Percentiles rank a stretch among this genome's conserved stretches.
phyloP scores from a whole-genome alignment of 2,888 invertebrate genomes.

The Caenorhabditis sinica region DNA sequence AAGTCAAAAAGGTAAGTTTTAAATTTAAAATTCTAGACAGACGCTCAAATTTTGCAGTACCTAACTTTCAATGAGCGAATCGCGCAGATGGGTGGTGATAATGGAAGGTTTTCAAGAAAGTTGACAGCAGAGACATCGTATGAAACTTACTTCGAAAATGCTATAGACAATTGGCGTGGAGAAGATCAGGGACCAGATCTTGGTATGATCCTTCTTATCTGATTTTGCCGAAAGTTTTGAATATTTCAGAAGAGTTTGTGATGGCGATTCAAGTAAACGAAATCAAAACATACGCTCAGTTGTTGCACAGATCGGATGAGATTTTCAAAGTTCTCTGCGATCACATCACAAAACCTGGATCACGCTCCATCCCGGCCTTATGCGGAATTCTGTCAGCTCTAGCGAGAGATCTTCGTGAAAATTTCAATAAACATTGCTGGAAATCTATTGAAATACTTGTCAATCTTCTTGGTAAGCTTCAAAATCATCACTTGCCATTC shows the following conservation, averaged over 20 bases:
- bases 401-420: conserved; percentile 75
- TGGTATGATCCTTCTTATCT: conserved; percentile 19
- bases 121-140: conserved; percentile 51
- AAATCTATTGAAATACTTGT: conserved; percentile 69
- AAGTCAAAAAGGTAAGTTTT: conserved; percentile 45
- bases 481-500: too few species aligned
- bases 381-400: conserved; percentile 75
- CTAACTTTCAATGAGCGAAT: conserved; percentile 68
- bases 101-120: conserved; percentile 63
- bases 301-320: conserved; percentile 87
- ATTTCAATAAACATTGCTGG: conserved; percentile 76
- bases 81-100: conserved; percentile 70
- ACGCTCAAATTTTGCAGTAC: conserved; percentile 51
- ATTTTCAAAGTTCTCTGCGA: conserved; percentile 87
- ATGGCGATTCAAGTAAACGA: conserved; percentile 88
- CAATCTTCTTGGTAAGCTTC: conserved; percentile 63
- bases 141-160: conserved; percentile 65
- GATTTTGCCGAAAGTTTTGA: not conserved
- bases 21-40: not conserved
- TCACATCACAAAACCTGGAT: conserved; percentile 88
- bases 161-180: conserved; percentile 54
- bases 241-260: conserved; percentile 87
- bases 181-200: conserved; percentile 64
- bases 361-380: conserved; percentile 65
- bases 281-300: conserved; percentile 90